These are phyloP conservation scores for Apostichopus leukothele DNA, from an alignment of 53 echinoderm and acorn worm species.

Conservation along the genomic window DNA sequence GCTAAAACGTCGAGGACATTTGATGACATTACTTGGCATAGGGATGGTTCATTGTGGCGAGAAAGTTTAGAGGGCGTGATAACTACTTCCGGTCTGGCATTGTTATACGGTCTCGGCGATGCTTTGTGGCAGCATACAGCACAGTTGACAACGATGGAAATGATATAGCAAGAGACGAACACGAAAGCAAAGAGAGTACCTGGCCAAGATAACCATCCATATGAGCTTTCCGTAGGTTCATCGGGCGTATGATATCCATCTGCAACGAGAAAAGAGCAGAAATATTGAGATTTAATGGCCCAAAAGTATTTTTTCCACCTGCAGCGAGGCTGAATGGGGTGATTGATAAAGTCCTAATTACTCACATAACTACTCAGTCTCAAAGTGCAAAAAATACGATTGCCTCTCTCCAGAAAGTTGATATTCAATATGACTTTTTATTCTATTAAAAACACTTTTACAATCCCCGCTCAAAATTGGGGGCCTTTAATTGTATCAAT, in stretches of 20 bases:
- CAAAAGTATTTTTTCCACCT: no score
- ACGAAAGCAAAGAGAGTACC: conserved; percentile 83
- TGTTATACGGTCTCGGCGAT: conserved; percentile 20
- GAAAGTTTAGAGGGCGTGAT: not conserved
- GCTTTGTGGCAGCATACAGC: conserved; percentile 67
- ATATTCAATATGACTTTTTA: no score
- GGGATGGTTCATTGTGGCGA: not conserved
- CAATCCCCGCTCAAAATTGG: no score
- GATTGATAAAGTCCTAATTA: no score
- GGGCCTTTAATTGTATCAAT: no score
- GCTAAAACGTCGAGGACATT: not conserved
- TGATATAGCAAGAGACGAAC: conserved; percentile 64
- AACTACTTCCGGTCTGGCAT: not conserved
- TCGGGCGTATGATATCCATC: conserved; percentile 49
- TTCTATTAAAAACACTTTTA: no score
- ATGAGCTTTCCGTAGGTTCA: conserved; percentile 1
- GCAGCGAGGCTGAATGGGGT: no score
- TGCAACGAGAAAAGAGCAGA: conserved; percentile 3
- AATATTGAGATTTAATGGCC: not conserved
- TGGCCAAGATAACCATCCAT: conserved; percentile 78
- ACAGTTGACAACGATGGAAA: conserved; percentile 67
- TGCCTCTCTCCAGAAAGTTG: no score
- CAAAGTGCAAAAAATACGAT: no score
- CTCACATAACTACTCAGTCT: no score
- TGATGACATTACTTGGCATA: conserved; percentile 18